These are phyloP conservation scores for Blastobasis adustella DNA, from an alignment of 2,888 invertebrate species.

Conservation along the genomic window DNA sequence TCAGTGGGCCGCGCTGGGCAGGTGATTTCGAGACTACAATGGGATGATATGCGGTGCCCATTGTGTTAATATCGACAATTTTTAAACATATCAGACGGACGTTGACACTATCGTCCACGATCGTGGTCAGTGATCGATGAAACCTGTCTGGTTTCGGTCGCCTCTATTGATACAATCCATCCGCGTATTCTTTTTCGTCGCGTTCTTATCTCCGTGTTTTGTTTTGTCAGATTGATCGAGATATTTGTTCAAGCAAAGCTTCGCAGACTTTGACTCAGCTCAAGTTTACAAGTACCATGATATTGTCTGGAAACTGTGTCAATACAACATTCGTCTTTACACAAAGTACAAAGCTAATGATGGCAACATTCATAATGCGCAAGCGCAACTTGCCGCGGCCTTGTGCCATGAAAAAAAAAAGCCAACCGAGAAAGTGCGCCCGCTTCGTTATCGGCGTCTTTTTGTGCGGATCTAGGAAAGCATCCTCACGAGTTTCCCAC, in stretches of 20 bases:
- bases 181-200: background rate
- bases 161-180: constrained; percentile 6
- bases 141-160: constrained; percentile 20
- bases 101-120: constrained; percentile 39
- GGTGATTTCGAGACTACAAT: constrained; percentile 43
- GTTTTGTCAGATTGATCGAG: background rate
- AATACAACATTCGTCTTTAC: background rate
- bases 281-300: background rate
- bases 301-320: background rate
- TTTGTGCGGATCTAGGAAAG: constrained; percentile 17
- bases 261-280: too few species aligned
- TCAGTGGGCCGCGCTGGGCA: constrained; percentile 49
- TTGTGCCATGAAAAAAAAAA: constrained; percentile 10
- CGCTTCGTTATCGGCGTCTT: constrained; percentile 7
- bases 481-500: constrained; percentile 40
- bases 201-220: background rate
- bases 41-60: constrained; percentile 9
- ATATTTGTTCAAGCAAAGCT: too few species aligned
- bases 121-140: constrained; percentile 36
- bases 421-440: constrained; percentile 12
- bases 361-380: background rate
- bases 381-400: constrained; percentile 3
- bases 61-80: constrained; percentile 35
- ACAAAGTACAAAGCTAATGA: background rate
- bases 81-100: constrained; percentile 22